Evolutionary conservation across 2,888 invertebrate genomes (phyloP).

Genomic region (Drosophila anomelani): DNA sequence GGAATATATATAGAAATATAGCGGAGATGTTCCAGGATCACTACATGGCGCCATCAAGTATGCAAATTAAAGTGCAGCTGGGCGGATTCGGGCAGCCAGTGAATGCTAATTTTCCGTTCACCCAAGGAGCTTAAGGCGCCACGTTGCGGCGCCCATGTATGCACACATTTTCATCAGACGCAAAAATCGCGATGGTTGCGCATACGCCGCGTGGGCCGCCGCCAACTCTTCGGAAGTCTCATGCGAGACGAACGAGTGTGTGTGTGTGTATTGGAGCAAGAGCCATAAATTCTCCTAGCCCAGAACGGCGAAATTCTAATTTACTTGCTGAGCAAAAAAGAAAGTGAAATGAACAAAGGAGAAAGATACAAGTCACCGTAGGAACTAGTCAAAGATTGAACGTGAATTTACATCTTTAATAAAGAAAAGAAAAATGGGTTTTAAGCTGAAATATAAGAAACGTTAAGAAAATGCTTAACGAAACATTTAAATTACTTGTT

Average conservation of each 20-base stretch:
- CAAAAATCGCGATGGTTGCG: conserved; percentile 45
- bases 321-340: conserved; percentile 44
- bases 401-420: not conserved
- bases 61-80: conserved; percentile 45
- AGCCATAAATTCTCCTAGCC: conserved; percentile 60
- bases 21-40: conserved; percentile 31
- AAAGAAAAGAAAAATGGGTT: not conserved
- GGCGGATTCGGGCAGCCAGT: conserved; percentile 33
- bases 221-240: conserved; percentile 1
- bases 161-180: conserved; percentile 41
- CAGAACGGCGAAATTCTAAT: conserved; percentile 67
- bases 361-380: not conserved
- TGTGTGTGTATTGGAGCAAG: conserved; percentile 20
- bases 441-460: no score
- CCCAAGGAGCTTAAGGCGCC: conserved; percentile 20
- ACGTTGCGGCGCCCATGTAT: conserved; percentile 17
- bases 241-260: conserved; percentile 14
- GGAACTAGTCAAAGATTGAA: not conserved
- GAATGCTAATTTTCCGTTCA: conserved; percentile 33
- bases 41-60: conserved; percentile 34
- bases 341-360: conserved; percentile 10
- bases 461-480: not conserved
- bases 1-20: conserved; percentile 11
- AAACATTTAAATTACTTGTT: not conserved
- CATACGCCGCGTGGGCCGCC: conserved; percentile 51